Evolutionary conservation across 2,113 vertebrate species (phyloP), one percentile per base, ranked within the genome.

Genomic region (Odobenus rosmarus): DNA sequence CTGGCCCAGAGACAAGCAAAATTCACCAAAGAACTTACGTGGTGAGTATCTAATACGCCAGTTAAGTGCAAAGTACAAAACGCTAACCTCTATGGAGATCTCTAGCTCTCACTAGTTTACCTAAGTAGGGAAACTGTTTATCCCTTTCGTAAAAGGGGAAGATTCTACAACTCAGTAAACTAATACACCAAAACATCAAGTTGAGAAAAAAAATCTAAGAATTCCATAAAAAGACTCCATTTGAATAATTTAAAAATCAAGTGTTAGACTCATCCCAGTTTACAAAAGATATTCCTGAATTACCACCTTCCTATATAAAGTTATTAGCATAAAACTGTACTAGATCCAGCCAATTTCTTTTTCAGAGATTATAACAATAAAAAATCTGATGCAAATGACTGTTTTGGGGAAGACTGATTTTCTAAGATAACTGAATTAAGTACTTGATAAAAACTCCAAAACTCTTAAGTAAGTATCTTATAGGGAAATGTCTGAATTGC

Each of bases 221-320:
- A 69, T 55, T 84, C 16, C 77, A 88, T 55, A 23, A 62, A 77
- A 95, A 53, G 21, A 90, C n/a, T 74, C 14, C 7, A 67, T 15
- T 74, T 92, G 18, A 83, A 24, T 74, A 92, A 89, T 72, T 90
- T 53, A 81, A 95, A 95, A 87, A 72, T 83, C 26, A 86, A 80
- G 26, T 15, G 51, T 61, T 23, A 92, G 18, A 84, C 11, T 53
- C n/a, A 49, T 46, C 51, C 26, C 16, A 96, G 57, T 42, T 89
- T 97, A 83, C 72, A 84, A 89, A 94, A 64, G 24, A 82, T 85
- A 69, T 55, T 81, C 7, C 24, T 88, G 31, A 90, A 72, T 87
- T 36, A 90, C 18, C 28, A 55, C 3, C 26, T 90, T 51, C 36
- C 31, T 90, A 42, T 46, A 31, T 18, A 90, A 90, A 92, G 12